phyloP scores from a whole-genome alignment of 1,140 invertebrate species.

The Drosophila busckii region DNA sequence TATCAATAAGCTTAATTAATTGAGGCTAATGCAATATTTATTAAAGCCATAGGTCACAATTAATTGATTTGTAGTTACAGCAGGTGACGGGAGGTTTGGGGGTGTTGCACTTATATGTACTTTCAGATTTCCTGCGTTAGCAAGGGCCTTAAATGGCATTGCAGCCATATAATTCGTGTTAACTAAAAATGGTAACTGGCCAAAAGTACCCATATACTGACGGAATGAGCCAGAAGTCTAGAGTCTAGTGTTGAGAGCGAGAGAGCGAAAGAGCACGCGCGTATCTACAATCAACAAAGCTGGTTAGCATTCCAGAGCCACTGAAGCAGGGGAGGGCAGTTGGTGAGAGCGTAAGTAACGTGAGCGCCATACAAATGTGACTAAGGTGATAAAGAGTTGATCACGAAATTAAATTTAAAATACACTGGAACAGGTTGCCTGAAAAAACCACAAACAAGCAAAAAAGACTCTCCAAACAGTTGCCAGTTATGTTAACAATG shows the following conservation, averaged over 20 bases:
- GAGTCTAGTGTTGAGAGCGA: conserved; percentile 9
- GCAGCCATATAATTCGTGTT: conserved; percentile 61
- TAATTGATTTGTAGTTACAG: conserved; percentile 55
- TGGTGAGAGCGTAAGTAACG: conserved; percentile 40
- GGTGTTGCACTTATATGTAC: conserved; percentile 42
- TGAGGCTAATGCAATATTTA: conserved; percentile 57
- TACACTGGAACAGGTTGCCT: conserved; percentile 10
- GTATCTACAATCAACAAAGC: conserved; percentile 20
- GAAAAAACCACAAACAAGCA: too few relatives aligned
- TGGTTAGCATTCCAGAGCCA: conserved; percentile 51
- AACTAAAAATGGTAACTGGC: conserved; percentile 62
- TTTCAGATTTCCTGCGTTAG: conserved; percentile 50
- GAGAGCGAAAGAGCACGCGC: conserved; percentile 2
- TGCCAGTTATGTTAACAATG: conserved; percentile 41
- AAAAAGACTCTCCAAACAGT: too few relatives aligned
- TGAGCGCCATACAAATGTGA: conserved; percentile 61
- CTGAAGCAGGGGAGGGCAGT: neutral
- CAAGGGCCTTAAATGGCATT: conserved; percentile 49
- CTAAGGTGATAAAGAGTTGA: conserved; percentile 68
- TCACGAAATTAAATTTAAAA: conserved; percentile 29
- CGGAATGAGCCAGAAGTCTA: too few relatives aligned
- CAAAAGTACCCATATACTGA: conserved; percentile 26
- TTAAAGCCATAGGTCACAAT: conserved; percentile 44
- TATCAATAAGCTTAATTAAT: conserved; percentile 67
- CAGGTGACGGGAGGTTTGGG: neutral